Conservation (phyloP, 2,113 vertebrate species). For the Phainopepla nitens region DNA sequence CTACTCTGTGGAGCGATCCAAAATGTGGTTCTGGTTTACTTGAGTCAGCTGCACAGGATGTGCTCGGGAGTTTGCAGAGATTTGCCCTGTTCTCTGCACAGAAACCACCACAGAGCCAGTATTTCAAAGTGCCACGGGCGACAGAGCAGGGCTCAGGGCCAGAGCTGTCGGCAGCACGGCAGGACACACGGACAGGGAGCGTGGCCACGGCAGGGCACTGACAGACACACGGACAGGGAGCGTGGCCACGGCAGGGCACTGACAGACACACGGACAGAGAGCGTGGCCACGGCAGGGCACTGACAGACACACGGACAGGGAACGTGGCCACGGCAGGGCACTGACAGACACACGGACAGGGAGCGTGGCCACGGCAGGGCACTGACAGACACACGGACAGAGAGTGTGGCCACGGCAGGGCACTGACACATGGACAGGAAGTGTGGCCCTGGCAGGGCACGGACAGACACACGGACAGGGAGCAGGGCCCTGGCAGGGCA, state of each 20-base stretch:
- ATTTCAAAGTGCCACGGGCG: accelerated
- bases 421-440: neutral
- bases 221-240: neutral
- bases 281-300: neutral
- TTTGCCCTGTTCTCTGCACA: neutral
- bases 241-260: neutral
- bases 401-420: neutral
- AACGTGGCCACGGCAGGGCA: neutral
- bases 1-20: neutral
- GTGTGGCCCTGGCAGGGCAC: neutral
- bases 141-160: accelerated
- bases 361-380: neutral
- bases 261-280: neutral
- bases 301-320: neutral
- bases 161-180: accelerated
- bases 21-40: accelerated
- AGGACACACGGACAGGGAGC: neutral
- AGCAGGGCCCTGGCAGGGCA: neutral
- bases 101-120: neutral
- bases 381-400: neutral
- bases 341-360: neutral
- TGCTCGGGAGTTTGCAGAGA: neutral
- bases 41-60: neutral
- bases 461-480: neutral
- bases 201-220: neutral